Percentiles rank a stretch among this genome's conserved stretches.
These are phyloP conservation scores for Colletes collaris DNA, from an alignment of 2,888 invertebrate genomes.

Conservation along the genomic window DNA sequence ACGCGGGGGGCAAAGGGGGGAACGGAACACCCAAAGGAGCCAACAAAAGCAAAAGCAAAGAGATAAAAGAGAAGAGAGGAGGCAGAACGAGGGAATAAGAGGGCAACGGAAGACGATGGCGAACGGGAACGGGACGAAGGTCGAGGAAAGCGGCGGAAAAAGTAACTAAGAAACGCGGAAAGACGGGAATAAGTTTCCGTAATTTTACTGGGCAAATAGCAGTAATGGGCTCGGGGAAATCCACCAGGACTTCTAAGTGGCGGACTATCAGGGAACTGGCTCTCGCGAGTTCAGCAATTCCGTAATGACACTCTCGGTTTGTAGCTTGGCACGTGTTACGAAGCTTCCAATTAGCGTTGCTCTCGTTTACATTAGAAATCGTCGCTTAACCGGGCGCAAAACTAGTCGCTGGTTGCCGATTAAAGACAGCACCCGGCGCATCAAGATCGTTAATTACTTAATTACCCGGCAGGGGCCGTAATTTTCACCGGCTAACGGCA, in stretches of 20 bases:
- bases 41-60: conserved; percentile 5
- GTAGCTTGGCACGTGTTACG: conserved; percentile 63
- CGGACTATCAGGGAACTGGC: conserved; percentile 46
- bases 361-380: conserved; percentile 68
- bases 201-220: conserved; percentile 61
- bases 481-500: conserved; percentile 46
- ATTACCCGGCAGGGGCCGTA: conserved; percentile 59
- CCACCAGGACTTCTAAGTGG: conserved; percentile 52
- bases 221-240: conserved; percentile 54
- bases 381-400: conserved; percentile 64
- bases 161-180: conserved; percentile 21
- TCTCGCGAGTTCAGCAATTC: conserved; percentile 66
- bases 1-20: neutral
- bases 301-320: conserved; percentile 64
- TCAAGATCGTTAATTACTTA: conserved; percentile 70
- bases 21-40: neutral
- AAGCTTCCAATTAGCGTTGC: conserved; percentile 66
- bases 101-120: too few species aligned
- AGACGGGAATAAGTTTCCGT: conserved; percentile 49
- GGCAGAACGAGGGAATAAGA: neutral
- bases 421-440: conserved; percentile 59
- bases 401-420: conserved; percentile 58
- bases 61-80: neutral
- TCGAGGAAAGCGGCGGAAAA: neutral
- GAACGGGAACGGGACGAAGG: neutral